Conservation (phyloP, 53 echinoderm and acorn worm genomes). For the Zoroaster sp. region DNA sequence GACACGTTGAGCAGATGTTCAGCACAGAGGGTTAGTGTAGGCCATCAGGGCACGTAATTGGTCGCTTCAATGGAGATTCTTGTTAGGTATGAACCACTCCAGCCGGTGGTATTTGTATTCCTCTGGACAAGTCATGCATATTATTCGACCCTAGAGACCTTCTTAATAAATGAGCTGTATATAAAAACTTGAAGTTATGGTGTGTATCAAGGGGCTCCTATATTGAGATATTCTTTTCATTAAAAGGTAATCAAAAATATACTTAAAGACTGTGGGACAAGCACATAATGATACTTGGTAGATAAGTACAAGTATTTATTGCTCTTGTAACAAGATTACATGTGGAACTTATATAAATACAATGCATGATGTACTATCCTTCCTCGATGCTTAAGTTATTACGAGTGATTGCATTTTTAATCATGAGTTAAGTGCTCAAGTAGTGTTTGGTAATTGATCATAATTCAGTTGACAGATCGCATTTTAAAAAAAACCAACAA, state of each 20-base stretch:
- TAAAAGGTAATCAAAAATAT: not conserved
- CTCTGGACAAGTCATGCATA: not conserved
- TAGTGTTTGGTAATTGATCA: not conserved
- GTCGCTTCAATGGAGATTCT: not conserved
- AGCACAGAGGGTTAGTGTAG: not conserved
- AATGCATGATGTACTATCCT: not conserved
- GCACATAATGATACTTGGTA: not conserved
- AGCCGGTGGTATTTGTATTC: not conserved
- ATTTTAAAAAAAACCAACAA: not conserved
- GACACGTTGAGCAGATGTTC: conserved; percentile 27
- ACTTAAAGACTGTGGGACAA: not conserved
- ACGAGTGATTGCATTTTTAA: not conserved
- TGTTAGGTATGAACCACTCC: not conserved
- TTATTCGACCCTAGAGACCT: not conserved
- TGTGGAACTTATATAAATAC: not conserved
- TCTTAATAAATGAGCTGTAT: not conserved
- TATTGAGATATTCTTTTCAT: conserved; percentile 9
- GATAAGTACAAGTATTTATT: not conserved
- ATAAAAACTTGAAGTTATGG: too few species aligned
- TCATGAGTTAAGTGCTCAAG: not conserved
- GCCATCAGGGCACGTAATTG: conserved; percentile 8
- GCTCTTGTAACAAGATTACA: conserved; percentile 16
- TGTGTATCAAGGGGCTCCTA: not conserved
- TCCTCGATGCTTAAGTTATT: not conserved
- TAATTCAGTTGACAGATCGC: not conserved